These are phyloP conservation scores for Calephelis virginiensis DNA, from an alignment of 1,140 invertebrate species.

Conservation along the genomic window DNA sequence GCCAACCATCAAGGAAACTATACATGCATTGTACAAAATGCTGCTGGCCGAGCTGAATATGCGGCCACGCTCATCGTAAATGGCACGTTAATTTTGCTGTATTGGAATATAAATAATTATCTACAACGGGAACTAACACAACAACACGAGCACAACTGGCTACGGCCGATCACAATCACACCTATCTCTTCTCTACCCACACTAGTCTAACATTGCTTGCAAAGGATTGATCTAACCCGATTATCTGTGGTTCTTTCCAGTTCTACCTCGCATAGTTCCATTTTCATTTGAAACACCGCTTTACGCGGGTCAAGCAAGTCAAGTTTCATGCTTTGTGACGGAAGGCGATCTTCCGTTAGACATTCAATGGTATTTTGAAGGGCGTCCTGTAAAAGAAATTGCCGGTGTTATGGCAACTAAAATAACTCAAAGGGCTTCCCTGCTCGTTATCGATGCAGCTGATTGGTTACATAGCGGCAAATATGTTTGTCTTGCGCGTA, in stretches of 20 bases:
- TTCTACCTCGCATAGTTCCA: conserved; percentile 85
- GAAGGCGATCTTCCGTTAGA: conserved; percentile 91
- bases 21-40: conserved; percentile 83
- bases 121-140: conserved; percentile 61
- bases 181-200: conserved; percentile 47
- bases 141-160: conserved; percentile 51
- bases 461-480: conserved; percentile 91
- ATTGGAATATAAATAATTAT: conserved; percentile 15
- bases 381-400: conserved; percentile 81
- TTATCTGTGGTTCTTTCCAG: conserved; percentile 80
- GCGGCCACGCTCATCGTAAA: conserved; percentile 80
- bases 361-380: conserved; percentile 86
- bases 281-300: conserved; percentile 85
- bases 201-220: conserved; percentile 68
- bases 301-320: conserved; percentile 85
- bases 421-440: conserved; percentile 85
- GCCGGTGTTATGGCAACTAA: conserved; percentile 80
- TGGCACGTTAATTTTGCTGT: conserved; percentile 67
- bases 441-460: conserved; percentile 83
- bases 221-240: conserved; percentile 53
- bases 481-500: conserved; percentile 94
- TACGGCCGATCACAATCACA: conserved; percentile 41
- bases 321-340: conserved; percentile 86
- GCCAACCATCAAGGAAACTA: conserved; percentile 81
- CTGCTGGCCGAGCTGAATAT: conserved; percentile 80